phyloP scores from a whole-genome alignment of 2,797 vertebrate genomes.

The Macropodus opercularis region DNA sequence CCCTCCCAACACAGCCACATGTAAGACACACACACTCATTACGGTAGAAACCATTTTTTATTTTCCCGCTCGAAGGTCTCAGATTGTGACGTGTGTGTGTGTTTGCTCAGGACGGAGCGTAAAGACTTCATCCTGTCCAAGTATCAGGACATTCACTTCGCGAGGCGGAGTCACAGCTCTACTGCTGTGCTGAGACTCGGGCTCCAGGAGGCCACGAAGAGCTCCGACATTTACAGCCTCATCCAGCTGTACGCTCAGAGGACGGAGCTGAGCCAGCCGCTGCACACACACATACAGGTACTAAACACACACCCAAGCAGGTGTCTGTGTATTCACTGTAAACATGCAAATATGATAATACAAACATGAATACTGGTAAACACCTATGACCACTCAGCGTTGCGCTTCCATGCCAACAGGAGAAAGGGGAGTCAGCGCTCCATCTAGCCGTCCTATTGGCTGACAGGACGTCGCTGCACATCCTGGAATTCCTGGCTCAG shows the following conservation, averaged over 20 bases:
- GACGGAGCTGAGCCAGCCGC: conserved; percentile 79
- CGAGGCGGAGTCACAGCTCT: conserved; percentile 68
- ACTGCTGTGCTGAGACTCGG: conserved; percentile 55
- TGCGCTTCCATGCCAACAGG: conserved; percentile 71
- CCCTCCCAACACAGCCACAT: conserved; percentile 83
- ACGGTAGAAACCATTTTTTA: too few relatives aligned
- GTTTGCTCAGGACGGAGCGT: conserved; percentile 54
- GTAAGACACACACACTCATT: conserved; percentile 71
- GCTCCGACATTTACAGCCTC: conserved; percentile 82
- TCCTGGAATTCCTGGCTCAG: conserved; percentile 88
- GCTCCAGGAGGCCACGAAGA: conserved; percentile 81
- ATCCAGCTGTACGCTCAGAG: conserved; percentile 85
- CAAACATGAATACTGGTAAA: too few relatives aligned
- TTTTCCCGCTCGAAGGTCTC: background rate
- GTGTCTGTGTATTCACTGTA: background rate
- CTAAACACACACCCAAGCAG: background rate
- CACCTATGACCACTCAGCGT: background rate
- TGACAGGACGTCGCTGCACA: conserved; percentile 86
- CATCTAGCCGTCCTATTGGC: conserved; percentile 85
- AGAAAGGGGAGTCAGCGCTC: conserved; percentile 85
- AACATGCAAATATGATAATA: background rate
- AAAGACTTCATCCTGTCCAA: conserved; percentile 85
- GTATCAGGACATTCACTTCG: conserved; percentile 84
- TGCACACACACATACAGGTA: conserved; percentile 75
- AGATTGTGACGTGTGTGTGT: background rate